Base-by-base conservation (phyloP, 2,797 vertebrate genomes). In the Mionectes olivaceus region DNA sequence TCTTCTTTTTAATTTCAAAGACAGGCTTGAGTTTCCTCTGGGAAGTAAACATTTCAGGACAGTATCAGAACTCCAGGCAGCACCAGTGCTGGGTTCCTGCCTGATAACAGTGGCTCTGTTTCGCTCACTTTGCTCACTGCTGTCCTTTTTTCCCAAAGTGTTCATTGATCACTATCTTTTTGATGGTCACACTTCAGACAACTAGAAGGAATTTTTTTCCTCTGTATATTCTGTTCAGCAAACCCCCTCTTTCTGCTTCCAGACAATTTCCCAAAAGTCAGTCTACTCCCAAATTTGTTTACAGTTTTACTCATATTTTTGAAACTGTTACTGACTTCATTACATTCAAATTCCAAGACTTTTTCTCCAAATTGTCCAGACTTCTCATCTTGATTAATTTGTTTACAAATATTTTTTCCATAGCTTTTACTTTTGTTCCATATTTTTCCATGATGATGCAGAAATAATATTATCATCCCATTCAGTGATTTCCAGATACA, bases 1-100 rank as follows among this genome's bases (percentile, higher is more conserved):
- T 68, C 69, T 28, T 94, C 33, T 84, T 80, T 95, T 95, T 81
- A 71, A 94, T 94, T 94, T 80, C 65, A 95, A 96, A 89, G 39
- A n/a, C 43, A 61, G 44, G 19, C 19, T 90, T 89, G 65, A 94
- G 80, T 81, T 92, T 95, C 65, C 53, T 93, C 77, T 77, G 32
- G 39, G 50, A 44, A 77, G 18, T 63, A 92, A 94, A 67, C 28
- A 73, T 88, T 94, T 25, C 37, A 32, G 33, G 67, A 59, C 39
- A 90, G 37, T 10, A 27, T 73, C 39, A 88, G 85, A 85, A 43
- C 19, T 44, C 57, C 7, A 2, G 4, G 12, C 15, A 60, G 65
- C 12, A 8, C 27, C 39, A 55, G 55, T 1, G 0, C 32, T 27
- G 11, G 18, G 30, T 30, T 86, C 19, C 71, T 28, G 16, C 41